Base-by-base conservation (phyloP, 2,888 invertebrate genomes). In the Kryphioiulus occultus region DNA sequence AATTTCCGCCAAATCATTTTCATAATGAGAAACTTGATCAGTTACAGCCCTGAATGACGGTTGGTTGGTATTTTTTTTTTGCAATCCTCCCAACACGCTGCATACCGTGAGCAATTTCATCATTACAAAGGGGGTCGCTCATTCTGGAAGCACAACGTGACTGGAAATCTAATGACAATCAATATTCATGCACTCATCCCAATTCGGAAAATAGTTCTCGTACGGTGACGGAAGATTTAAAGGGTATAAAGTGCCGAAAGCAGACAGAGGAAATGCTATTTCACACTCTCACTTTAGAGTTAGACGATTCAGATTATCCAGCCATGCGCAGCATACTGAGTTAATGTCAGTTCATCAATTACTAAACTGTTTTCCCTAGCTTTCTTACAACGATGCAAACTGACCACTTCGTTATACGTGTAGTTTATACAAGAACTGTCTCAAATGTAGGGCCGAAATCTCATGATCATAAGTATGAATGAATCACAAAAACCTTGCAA, bases 1-100 rank as follows among this genome's bases (percentile, higher is more conserved):
- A 59, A 59, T 59, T 59, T 59, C 59, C 59, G n/a, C 59, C n/a
- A 59, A 59, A 59, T 59, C 59, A 59, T 59, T 59, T 59, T 59
- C 59, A 59, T 59, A 59, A 59, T 59, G 59, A 59, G 59, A 59
- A 59, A 59, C 59, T 59, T 22, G 59, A 59, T 59, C 59, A 59
- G 59, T 59, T 59, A 0, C 22, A 59, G 59, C 59, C 4, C 10
- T 3, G 5, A 59, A 59, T n/a, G 59, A 59, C 59, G n/a, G 59
- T n/a, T 47, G 10, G 3, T 59, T 4, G 59, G 22, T 59, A 22
- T 9, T 17, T n/a, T 9, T 35, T 19, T 7, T 47, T 53, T 53
- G 53, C 59, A 19, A 22, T 59, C 59, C 19, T 53, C 53, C 2
- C 53, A 2, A 35, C n/a, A n/a, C 59, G 59, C 59, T 22, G 22